Conservation (phyloP, 2,797 vertebrate species). For the Chrosomus eos region DNA sequence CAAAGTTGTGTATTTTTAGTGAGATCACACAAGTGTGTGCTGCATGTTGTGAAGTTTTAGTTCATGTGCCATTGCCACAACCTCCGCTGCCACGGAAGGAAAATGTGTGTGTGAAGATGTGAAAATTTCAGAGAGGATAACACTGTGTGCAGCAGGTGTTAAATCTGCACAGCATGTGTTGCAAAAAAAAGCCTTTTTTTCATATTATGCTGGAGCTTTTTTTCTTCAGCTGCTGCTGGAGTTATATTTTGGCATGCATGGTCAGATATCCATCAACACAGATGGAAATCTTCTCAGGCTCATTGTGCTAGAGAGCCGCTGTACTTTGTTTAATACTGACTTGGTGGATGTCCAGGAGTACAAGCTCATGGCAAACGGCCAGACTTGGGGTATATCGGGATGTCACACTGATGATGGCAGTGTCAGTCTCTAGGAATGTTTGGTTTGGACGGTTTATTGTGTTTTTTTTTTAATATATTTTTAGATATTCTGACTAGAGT, state of each 20-base stretch:
- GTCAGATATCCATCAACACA: not conserved
- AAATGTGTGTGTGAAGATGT: constrained; percentile 19
- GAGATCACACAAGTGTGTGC: not conserved
- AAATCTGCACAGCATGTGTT: not conserved
- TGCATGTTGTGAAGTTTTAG: not conserved
- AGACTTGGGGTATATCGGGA: not conserved
- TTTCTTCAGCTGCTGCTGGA: not conserved
- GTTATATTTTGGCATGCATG: constrained; percentile 10
- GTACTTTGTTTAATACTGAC: constrained; percentile 4
- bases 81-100: not conserved
- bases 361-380: not conserved
- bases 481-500: not conserved
- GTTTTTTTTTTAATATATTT: not conserved
- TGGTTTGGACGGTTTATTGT: not conserved
- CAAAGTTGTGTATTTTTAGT: not conserved
- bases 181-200: not conserved
- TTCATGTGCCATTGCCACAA: not conserved
- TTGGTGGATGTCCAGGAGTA: not conserved
- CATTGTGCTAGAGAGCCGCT: not conserved
- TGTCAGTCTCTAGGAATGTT: not conserved
- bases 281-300: not conserved
- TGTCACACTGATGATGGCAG: not conserved
- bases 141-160: not conserved
- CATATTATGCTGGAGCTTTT: too few relatives aligned
- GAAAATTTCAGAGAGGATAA: not conserved